Evolutionary conservation across 2,113 vertebrate genomes (phyloP).

Genomic region (Orycteropus afer): DNA sequence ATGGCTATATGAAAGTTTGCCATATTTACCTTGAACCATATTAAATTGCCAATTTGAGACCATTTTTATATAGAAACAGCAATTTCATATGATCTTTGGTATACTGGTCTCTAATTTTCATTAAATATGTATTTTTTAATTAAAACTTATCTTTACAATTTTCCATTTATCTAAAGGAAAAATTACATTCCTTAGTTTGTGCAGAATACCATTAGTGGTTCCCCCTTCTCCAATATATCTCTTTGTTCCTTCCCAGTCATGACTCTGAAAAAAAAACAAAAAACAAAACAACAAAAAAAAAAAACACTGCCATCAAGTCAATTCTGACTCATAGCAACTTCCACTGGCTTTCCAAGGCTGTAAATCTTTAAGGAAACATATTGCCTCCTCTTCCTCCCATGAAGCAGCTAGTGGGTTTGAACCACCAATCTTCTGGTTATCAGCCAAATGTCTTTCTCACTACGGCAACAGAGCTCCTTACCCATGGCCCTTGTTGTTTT

Average conservation of each 20-base stretch:
- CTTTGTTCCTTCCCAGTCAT: background rate
- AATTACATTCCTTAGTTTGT: background rate
- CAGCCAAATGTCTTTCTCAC: too few species aligned
- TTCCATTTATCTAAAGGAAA: background rate
- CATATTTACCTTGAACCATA: background rate
- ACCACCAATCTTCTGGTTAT: too few species aligned
- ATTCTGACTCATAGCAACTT: too few species aligned
- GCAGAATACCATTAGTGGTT: background rate
- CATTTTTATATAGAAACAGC: background rate
- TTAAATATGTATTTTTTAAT: background rate
- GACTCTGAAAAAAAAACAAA: too few species aligned
- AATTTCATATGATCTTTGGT: background rate
- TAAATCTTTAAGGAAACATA: too few species aligned
- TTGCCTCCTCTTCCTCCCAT: too few species aligned
- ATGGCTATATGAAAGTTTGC: background rate
- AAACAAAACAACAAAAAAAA: too few species aligned
- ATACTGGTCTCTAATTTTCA: background rate
- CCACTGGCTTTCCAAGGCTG: too few species aligned
- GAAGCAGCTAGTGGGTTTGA: too few species aligned
- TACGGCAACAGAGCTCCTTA: too few species aligned
- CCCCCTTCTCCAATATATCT: background rate
- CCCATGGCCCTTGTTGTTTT: too few species aligned
- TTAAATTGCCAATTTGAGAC: background rate
- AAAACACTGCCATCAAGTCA: too few species aligned
- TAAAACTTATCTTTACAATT: background rate